phyloP scores from a whole-genome alignment of 2,888 invertebrate species.

The Scotopteryx bipunctaria region DNA sequence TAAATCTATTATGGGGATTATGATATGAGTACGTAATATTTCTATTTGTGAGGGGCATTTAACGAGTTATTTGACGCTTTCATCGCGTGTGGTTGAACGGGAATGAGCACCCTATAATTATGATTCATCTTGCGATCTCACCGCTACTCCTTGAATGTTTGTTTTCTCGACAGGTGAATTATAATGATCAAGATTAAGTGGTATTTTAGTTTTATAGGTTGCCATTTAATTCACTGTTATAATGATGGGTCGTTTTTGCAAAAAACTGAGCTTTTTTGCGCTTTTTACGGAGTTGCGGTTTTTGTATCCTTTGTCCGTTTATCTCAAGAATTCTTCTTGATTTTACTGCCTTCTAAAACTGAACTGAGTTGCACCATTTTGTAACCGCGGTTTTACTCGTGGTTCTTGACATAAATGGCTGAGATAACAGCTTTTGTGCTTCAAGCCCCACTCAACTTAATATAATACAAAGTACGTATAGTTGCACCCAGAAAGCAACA shows the following conservation, averaged over 20 bases:
- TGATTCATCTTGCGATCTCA: constrained; percentile 47
- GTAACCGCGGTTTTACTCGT: no score
- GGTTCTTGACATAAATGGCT: no score
- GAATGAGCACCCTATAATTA: constrained; percentile 64
- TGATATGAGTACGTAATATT: constrained; percentile 80
- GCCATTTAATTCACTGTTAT: constrained; percentile 46
- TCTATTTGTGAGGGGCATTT: constrained; percentile 76
- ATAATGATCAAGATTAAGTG: constrained; percentile 58
- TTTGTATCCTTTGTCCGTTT: constrained; percentile 11
- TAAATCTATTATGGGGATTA: constrained; percentile 82
- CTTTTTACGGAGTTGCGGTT: constrained; percentile 5
- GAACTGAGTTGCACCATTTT: no score
- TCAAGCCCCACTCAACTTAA: no score
- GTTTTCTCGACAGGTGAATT: constrained; percentile 70
- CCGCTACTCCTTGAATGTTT: constrained; percentile 63
- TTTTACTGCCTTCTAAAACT: constrained; percentile 4
- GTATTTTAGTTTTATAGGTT: constrained; percentile 43
- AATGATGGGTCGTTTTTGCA: constrained; percentile 35
- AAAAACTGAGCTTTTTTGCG: constrained; percentile 14
- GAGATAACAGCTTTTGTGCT: no score
- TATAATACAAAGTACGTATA: no score
- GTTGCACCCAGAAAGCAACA: no score
- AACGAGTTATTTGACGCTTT: constrained; percentile 80
- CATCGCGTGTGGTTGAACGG: constrained; percentile 63
- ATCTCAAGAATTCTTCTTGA: constrained; percentile 24